These are phyloP conservation scores for Enteromius viviparus DNA, from an alignment of 2,797 vertebrate species.

Conservation along the genomic window DNA sequence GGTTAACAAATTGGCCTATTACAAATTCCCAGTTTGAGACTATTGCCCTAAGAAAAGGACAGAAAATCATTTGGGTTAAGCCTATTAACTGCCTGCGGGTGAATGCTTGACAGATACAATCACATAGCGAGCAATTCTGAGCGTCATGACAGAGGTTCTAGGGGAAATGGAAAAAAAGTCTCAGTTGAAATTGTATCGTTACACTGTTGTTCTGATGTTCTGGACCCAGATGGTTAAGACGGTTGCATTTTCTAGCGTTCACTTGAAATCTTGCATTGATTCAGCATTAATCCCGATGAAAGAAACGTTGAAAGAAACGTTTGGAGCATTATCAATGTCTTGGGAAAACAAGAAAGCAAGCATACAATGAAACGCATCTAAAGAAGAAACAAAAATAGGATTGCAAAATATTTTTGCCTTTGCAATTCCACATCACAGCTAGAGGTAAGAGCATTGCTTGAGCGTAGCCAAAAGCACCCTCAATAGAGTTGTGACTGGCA, in stretches of 20 bases:
- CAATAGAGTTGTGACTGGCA: constrained; percentile 53
- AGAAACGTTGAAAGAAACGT: constrained; percentile 7
- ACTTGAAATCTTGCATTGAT: constrained; percentile 4
- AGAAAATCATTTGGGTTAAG: constrained; percentile 69
- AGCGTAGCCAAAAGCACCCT: constrained; percentile 40
- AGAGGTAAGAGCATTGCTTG: constrained; percentile 52
- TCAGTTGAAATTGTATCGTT: constrained; percentile 54
- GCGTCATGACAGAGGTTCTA: constrained; percentile 54
- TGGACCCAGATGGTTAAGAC: constrained; percentile 50
- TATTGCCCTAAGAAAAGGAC: constrained; percentile 64
- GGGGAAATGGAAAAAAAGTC: constrained; percentile 49
- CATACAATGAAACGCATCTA: constrained; percentile 16
- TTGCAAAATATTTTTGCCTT: not conserved
- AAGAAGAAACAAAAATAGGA: constrained; percentile 6
- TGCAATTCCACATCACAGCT: constrained; percentile 40
- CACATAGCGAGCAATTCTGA: constrained; percentile 58
- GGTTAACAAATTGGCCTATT: constrained; percentile 68
- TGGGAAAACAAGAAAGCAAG: not conserved
- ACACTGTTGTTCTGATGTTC: constrained; percentile 50
- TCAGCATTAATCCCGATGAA: constrained; percentile 39
- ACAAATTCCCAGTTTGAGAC: constrained; percentile 62
- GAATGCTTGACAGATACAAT: constrained; percentile 63
- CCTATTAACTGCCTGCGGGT: constrained; percentile 62
- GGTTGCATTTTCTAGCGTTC: constrained; percentile 24
- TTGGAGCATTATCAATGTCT: constrained; percentile 6